phyloP scores from a whole-genome alignment of 2,888 invertebrate genomes.

The Campoletis raptor region DNA sequence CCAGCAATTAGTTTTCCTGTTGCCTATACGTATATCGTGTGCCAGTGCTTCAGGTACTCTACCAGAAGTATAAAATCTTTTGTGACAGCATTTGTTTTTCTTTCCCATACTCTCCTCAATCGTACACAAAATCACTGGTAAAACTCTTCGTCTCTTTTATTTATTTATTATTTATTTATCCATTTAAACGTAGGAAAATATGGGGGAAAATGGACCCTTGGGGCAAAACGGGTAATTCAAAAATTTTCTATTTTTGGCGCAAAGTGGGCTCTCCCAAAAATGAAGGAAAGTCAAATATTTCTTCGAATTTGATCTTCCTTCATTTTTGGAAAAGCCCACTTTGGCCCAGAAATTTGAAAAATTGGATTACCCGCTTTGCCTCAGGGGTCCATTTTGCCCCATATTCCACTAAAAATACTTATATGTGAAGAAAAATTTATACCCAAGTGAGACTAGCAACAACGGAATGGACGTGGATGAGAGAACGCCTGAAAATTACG shows the following conservation, averaged over 20 bases:
- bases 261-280: too few species aligned
- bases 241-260: too few species aligned
- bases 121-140: not conserved
- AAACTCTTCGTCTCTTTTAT: conserved; percentile 40
- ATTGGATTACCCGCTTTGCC: too few species aligned
- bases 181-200: too few species aligned
- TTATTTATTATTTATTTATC: not conserved
- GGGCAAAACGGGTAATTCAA: too few species aligned
- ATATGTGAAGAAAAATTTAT: conserved; percentile 19
- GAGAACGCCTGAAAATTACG: conserved; percentile 67
- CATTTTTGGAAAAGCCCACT: too few species aligned
- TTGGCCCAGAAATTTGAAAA: too few species aligned
- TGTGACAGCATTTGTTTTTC: conserved; percentile 57
- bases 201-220: too few species aligned
- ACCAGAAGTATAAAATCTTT: conserved; percentile 66
- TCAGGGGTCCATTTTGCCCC: too few species aligned
- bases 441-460: not conserved
- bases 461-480: conserved; percentile 61
- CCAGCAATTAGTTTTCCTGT: conserved; percentile 72
- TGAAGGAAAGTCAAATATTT: too few species aligned
- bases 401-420: too few species aligned
- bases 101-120: conserved; percentile 29
- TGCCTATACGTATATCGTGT: conserved; percentile 52
- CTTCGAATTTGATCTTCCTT: too few species aligned
- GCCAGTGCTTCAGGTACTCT: conserved; percentile 24